Base-by-base conservation (phyloP, 2,888 invertebrate genomes). In the Drosophila sordidapex region DNA sequence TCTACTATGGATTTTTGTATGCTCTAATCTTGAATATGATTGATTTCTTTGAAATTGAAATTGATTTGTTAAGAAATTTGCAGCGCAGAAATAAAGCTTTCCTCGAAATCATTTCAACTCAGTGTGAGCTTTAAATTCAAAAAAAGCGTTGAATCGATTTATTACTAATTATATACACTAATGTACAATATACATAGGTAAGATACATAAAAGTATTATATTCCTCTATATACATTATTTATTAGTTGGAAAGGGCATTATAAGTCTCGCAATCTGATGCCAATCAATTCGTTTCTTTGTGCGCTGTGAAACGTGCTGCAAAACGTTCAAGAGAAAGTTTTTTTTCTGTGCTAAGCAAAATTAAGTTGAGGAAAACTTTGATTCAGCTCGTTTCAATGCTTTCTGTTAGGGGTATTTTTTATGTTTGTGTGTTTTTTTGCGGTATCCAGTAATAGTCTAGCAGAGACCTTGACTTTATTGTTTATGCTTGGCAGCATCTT, bases 401-500 rank as follows among this genome's bases (percentile, higher is more conserved):
- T 40, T 58, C 27, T 38, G 62, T 53, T 49, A 18, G 11, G 46
- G 31, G 8, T 40, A 31, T 10, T 25, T 53, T 49, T 15, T 38
- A 54, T 40, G 11, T 35, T 31, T 29, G 21, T 4, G 4, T 25
- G 8, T 51, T 62, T 15, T 5, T 38, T 36, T 4, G 7, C 7
- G 6, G 46, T 13, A 21, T 46, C 13, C 46, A 46, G 21, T 21
- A 21, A 15, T 46, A 25, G 38, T 40, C 31, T 10, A 15, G 35
- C 10, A 29, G 46, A 40, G 61, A 51, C 77, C 65, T 78, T 78
- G 74, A 74, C 71, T 78, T 73, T 64, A 64, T 74, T 79, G 52
- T 51, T 58, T 68, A 60, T 68, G 65, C 48, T 49, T 31, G 58
- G 31, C n/a, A n/a, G 52, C 63, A 31, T 31, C 64, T 67, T 13